Evolutionary conservation across 1,140 invertebrate genomes (phyloP).

Genomic region (Platyscapa corneri): DNA sequence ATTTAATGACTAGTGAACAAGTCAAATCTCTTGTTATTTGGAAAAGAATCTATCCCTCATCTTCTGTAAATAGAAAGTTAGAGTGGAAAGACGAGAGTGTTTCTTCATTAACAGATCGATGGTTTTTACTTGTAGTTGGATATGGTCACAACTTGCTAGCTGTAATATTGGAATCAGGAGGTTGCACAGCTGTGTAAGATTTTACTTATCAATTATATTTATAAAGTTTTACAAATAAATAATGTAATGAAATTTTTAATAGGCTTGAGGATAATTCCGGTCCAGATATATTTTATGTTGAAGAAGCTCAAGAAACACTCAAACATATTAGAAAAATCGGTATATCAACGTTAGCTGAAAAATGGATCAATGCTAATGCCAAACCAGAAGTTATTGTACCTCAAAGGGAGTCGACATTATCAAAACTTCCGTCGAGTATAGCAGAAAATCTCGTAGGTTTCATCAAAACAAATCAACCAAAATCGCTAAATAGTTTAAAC

Average conservation of each 20-base stretch:
- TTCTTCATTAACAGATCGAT: constrained; percentile 70
- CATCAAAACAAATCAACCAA: constrained; percentile 66
- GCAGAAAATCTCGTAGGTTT: constrained; percentile 71
- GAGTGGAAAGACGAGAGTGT: constrained; percentile 44
- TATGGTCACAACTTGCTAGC: constrained; percentile 82
- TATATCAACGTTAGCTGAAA: constrained; percentile 77
- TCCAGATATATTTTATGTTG: constrained; percentile 79
- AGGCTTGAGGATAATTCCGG: constrained; percentile 73
- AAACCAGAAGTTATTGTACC: constrained; percentile 71
- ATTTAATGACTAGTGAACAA: constrained; percentile 78
- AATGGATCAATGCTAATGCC: constrained; percentile 78
- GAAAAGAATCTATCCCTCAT: constrained; percentile 81
- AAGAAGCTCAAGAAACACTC: constrained; percentile 82
- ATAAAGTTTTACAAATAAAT: neutral
- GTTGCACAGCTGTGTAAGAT: constrained; percentile 73
- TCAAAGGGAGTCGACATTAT: constrained; percentile 59
- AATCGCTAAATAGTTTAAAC: constrained; percentile 46
- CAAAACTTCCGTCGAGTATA: constrained; percentile 59
- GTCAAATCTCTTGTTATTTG: constrained; percentile 84
- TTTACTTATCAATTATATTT: neutral
- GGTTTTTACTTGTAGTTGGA: constrained; percentile 84
- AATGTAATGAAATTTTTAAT: constrained; percentile 15
- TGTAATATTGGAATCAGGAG: constrained; percentile 83
- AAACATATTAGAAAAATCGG: constrained; percentile 81
- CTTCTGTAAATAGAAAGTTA: constrained; percentile 66